Base-by-base conservation (phyloP, 2,797 vertebrate genomes). In the Hirundo rustica region DNA sequence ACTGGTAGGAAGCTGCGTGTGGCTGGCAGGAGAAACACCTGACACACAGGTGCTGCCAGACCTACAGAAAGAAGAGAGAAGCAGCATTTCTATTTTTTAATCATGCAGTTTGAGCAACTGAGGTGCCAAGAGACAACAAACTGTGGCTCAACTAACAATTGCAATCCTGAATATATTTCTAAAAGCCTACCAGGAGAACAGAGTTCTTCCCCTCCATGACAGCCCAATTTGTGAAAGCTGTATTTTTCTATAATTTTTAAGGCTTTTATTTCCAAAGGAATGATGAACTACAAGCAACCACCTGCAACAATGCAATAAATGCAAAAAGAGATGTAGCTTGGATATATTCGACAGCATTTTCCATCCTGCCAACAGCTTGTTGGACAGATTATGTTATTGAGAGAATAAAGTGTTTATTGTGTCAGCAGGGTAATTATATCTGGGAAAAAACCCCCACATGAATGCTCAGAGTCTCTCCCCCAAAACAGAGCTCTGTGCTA, bases 391-490 rank as follows among this genome's bases (percentile, higher is more conserved):
- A 78, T 65, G 48, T 58, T 85, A 80, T 2, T 78, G 70, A 94
- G 85, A 90, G 70, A 91, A 91, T 67, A 38, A 92, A 92, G 55
- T 62, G 19, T 82, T 96, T 91, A 76, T 66, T 81, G 68, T 85
- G 71, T 95, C 82, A 94, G 62, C 44, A 55, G 53, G 51, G 48
- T 74, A 92, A 92, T 85, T 92, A 83, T 36, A 85, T 44, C 82
- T 1, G 5, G 30, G 51, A 4, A 79, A 29, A 25, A 93, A 94
- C 77, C 44, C 1, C 1, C 70, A 50, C n/a, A 40, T 7, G 42
- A 71, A 67, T 8, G 16, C 42, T 91, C 61, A 87, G 77, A 89
- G 50, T 30, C 54, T 83, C 47, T 88, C 42, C 62, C 62, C 27
- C 48, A 55, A 68, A 85, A 66, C 30, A 48, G 38, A 84, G 21